Evolutionary conservation across 2,113 vertebrate species (phyloP).

Genomic region (Chrysemys picta): DNA sequence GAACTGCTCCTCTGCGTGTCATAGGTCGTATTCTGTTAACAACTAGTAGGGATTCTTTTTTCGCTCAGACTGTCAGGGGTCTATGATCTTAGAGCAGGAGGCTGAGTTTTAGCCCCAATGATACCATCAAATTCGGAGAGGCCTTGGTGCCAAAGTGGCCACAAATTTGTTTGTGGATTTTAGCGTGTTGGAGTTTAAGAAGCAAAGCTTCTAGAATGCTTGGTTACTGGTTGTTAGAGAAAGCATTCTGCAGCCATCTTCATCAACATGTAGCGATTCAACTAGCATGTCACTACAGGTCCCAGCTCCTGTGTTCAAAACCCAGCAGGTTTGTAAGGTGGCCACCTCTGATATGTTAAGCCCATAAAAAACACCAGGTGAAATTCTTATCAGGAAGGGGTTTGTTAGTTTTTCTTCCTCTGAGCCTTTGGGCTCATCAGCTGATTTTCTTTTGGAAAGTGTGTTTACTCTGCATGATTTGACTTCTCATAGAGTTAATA

Average conservation of each 20-base stretch:
- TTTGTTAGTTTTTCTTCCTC: neutral
- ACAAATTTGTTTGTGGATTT: neutral
- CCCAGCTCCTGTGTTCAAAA: neutral
- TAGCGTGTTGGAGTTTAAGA: neutral
- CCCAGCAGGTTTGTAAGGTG: neutral
- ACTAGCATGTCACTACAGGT: neutral
- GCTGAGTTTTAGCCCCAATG: neutral
- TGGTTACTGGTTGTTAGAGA: neutral
- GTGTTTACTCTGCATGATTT: neutral
- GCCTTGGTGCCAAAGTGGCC: neutral
- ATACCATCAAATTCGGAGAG: neutral
- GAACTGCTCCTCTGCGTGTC: neutral
- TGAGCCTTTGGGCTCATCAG: neutral
- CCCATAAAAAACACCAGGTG: neutral
- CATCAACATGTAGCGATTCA: neutral
- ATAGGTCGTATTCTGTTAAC: neutral
- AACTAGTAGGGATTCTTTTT: neutral
- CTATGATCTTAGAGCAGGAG: neutral
- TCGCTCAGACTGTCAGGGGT: neutral
- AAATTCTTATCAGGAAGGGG: neutral
- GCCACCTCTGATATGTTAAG: neutral
- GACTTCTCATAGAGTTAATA: neutral
- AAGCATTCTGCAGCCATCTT: neutral
- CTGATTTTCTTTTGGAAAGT: neutral
- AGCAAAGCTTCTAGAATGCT: neutral